These are phyloP conservation scores for Euclidia mi DNA, from an alignment of 2,888 invertebrate species.

Conservation along the genomic window DNA sequence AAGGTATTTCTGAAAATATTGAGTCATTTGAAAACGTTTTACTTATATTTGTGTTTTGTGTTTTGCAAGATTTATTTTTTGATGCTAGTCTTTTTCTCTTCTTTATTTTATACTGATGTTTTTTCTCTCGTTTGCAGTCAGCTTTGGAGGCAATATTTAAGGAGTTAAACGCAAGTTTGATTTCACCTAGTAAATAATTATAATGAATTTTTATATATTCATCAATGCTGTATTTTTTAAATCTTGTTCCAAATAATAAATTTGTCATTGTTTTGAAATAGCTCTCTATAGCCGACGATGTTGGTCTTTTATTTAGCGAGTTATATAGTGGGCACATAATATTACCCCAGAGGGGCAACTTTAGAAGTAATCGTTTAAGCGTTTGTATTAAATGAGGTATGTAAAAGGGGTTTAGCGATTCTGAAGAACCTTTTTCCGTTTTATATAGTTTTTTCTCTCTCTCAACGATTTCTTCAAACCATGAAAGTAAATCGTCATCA, in stretches of 20 bases:
- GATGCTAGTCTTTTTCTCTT: constrained; percentile 19
- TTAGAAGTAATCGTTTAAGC: not conserved
- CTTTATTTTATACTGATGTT: not conserved
- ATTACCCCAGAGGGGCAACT: constrained; percentile 1
- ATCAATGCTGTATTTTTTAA: constrained; percentile 26
- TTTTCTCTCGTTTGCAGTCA: not conserved
- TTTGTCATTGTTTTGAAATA: constrained; percentile 1
- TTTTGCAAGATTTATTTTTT: constrained; percentile 33
- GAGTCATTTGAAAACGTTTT: constrained; percentile 36
- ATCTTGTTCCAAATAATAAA: constrained; percentile 10
- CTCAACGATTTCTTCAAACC: constrained; percentile 27
- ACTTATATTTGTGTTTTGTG: constrained; percentile 32
- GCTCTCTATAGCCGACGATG: constrained; percentile 1
- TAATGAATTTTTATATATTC: constrained; percentile 1
- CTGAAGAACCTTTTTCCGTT: constrained; percentile 27
- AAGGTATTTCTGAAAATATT: constrained; percentile 34
- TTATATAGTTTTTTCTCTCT: constrained; percentile 34
- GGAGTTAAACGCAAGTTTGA: constrained; percentile 4
- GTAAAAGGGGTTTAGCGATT: constrained; percentile 34
- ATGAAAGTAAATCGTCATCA: constrained; percentile 1
- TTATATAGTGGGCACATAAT: not conserved
- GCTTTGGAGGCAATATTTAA: not conserved
- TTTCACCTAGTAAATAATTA: not conserved
- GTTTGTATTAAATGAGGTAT: constrained; percentile 32
- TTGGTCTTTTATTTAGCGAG: not conserved